phyloP scores from a whole-genome alignment of 2,797 vertebrate species.

The Pangasius djambal region DNA sequence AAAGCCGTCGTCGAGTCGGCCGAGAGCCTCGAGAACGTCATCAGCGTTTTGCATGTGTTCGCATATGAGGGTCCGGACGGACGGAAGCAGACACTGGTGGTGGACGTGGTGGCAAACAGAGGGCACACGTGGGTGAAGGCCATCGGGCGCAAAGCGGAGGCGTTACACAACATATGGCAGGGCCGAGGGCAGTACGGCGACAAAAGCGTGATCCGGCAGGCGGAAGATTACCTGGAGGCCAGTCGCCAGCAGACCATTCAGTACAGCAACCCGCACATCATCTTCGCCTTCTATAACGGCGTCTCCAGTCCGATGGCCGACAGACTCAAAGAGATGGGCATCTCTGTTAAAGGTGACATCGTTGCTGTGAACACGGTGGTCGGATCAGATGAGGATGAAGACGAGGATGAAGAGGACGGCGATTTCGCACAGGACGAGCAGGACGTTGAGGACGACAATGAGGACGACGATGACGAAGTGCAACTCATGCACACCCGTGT shows the following conservation, averaged over 20 bases:
- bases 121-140: slow-evolving; percentile 97
- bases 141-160: slow-evolving; percentile 92
- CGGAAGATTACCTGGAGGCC: slow-evolving; percentile 87
- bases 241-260: slow-evolving; percentile 89
- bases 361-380: slow-evolving; percentile 82
- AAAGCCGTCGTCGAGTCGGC: slow-evolving; percentile 89
- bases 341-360: slow-evolving; percentile 89
- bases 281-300: slow-evolving; percentile 95
- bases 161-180: slow-evolving; percentile 94
- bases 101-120: slow-evolving; percentile 90
- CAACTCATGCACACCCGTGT: slow-evolving; percentile 74
- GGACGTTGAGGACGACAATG: slow-evolving; percentile 29
- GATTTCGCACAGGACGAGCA: slow-evolving; percentile 59
- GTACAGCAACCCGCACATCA: slow-evolving; percentile 86
- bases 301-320: slow-evolving; percentile 91
- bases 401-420: slow-evolving; percentile 47
- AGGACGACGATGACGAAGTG: slow-evolving; percentile 9
- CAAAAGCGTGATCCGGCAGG: slow-evolving; percentile 89
- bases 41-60: slow-evolving; percentile 88
- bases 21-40: slow-evolving; percentile 83
- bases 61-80: slow-evolving; percentile 78
- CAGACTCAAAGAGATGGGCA: slow-evolving; percentile 87
- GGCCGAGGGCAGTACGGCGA: slow-evolving; percentile 95
- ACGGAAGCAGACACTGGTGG: slow-evolving; percentile 83
- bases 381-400: slow-evolving; percentile 55